Conservation (phyloP, 2,797 vertebrate genomes). For the Iguana delicatissima region DNA sequence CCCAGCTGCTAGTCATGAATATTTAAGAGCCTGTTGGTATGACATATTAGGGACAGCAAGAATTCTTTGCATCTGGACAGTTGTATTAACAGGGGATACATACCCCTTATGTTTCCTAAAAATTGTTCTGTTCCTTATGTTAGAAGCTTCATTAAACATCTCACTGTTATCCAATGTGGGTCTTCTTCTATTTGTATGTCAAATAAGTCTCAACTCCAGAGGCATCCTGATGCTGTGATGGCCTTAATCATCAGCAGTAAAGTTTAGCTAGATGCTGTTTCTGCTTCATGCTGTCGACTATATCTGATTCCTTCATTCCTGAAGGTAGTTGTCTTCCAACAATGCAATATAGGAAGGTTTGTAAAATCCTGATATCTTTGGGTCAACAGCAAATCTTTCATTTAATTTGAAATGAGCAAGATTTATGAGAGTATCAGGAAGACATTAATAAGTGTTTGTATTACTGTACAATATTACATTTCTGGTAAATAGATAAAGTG, state of each 20-base stretch:
- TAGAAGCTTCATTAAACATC: too few relatives aligned
- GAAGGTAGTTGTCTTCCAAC: background rate
- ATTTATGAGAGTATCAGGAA: conserved; percentile 11
- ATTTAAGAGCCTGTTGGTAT: too few relatives aligned
- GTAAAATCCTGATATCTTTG: background rate
- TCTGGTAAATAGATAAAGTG: background rate
- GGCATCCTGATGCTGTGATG: background rate
- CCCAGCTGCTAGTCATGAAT: too few relatives aligned
- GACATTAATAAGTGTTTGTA: background rate
- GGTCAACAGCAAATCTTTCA: background rate
- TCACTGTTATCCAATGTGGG: background rate
- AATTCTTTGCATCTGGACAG: background rate
- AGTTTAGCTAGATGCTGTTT: too few relatives aligned
- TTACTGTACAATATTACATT: background rate
- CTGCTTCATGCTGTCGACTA: background rate
- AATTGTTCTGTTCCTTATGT: background rate
- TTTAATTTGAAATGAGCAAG: conserved; percentile 11
- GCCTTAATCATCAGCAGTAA: background rate
- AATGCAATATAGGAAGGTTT: background rate
- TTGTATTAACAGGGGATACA: background rate
- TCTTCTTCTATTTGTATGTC: background rate
- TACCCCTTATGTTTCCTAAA: background rate
- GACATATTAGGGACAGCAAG: background rate
- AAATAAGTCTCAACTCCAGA: background rate
- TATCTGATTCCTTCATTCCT: background rate